These are phyloP conservation scores for Thamnophis elegans DNA, from an alignment of 2,797 vertebrate species.

Conservation along the genomic window DNA sequence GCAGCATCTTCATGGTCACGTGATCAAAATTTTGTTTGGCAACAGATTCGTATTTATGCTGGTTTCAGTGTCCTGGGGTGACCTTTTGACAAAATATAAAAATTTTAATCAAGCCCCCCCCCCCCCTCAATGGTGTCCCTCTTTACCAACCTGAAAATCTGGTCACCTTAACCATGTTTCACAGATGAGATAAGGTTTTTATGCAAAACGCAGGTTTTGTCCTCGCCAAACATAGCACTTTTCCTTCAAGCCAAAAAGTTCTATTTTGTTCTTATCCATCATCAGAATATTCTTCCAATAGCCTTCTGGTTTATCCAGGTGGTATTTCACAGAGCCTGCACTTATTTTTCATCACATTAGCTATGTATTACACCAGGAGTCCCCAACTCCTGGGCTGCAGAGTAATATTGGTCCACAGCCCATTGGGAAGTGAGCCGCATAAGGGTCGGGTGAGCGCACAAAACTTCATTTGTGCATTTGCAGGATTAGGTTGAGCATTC, in stretches of 20 bases:
- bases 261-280: neutral
- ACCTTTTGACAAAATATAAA: no score
- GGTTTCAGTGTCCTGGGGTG: no score
- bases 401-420: neutral
- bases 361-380: neutral
- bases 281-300: neutral
- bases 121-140: no score
- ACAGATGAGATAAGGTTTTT: neutral
- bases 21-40: no score
- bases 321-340: neutral
- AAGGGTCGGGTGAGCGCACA: neutral
- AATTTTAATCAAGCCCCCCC: no score
- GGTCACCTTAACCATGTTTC: neutral
- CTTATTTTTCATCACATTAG: conserved; percentile 4
- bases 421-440: neutral
- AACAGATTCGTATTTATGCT: no score
- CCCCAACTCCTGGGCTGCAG: neutral
- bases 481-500: neutral
- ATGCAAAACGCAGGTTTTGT: neutral
- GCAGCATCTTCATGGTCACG: no score
- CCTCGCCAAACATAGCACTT: neutral
- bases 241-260: neutral
- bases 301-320: neutral
- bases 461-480: neutral
- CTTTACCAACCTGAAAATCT: no score